phyloP scores from a whole-genome alignment of 2,797 vertebrate species.

The Acanthurus leucopareius region DNA sequence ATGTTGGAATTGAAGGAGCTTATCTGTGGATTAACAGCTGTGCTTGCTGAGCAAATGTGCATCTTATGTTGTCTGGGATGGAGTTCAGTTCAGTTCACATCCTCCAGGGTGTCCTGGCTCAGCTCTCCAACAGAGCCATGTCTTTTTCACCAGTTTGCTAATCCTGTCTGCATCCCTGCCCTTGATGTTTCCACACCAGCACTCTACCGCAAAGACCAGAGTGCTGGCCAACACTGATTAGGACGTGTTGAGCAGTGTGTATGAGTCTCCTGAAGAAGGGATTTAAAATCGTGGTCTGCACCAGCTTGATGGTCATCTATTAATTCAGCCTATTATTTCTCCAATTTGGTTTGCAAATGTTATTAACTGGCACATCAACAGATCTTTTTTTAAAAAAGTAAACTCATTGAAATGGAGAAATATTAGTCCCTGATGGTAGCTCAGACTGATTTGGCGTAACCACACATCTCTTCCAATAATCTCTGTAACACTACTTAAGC shows the following conservation, averaged over 20 bases:
- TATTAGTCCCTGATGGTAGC: slow-evolving; percentile 12
- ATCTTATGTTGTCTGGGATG: slow-evolving; percentile 32
- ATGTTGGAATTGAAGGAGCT: not conserved
- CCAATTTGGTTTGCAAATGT: slow-evolving; percentile 42
- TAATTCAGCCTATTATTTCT: slow-evolving; percentile 6
- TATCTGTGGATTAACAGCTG: slow-evolving; percentile 16
- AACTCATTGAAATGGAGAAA: slow-evolving; percentile 32
- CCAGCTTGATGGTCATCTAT: not conserved
- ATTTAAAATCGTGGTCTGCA: slow-evolving; percentile 18
- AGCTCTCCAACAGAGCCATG: slow-evolving; percentile 45
- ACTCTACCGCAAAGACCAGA: slow-evolving; percentile 38
- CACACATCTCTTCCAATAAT: slow-evolving; percentile 24
- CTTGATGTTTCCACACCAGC: slow-evolving; percentile 67
- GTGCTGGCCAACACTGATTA: slow-evolving; percentile 41
- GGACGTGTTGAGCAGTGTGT: slow-evolving; percentile 27
- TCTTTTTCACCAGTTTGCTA: slow-evolving; percentile 63
- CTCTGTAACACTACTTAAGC: not conserved
- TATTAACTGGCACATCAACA: slow-evolving; percentile 14
- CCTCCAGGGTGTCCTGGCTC: slow-evolving; percentile 59
- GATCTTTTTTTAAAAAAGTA: slow-evolving; percentile 10
- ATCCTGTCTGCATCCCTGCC: slow-evolving; percentile 69
- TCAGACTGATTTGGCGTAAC: slow-evolving; percentile 22
- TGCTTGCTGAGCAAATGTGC: slow-evolving; percentile 28
- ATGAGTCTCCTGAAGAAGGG: slow-evolving; percentile 1
- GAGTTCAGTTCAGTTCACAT: slow-evolving; percentile 60